A percentile compares a stretch with the other conserved stretches of the same genome.
These are phyloP conservation scores for Malaclemys terrapin DNA, from an alignment of 2,113 vertebrate genomes.

Conservation along the genomic window DNA sequence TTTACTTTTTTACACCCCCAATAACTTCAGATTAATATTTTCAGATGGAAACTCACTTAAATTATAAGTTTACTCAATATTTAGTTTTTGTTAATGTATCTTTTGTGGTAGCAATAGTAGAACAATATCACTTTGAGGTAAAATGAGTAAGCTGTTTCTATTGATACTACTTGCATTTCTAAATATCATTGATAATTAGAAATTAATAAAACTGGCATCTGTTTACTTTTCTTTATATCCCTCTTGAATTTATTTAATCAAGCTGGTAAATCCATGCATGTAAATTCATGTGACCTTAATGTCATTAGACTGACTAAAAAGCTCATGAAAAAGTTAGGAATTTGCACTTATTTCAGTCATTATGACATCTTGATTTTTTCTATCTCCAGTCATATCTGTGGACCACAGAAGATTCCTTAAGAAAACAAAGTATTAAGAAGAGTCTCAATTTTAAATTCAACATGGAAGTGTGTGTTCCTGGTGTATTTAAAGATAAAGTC, in stretches of 20 bases:
- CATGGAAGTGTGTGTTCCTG: background rate
- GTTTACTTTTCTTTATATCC: background rate
- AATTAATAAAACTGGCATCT: background rate
- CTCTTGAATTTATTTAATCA: background rate
- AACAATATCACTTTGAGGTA: background rate
- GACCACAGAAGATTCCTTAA: background rate
- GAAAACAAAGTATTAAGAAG: background rate
- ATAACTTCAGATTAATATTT: background rate
- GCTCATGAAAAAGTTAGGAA: background rate
- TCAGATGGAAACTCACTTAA: background rate
- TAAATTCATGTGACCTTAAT: background rate
- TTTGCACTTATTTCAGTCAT: background rate
- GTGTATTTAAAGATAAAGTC: background rate
- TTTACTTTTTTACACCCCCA: background rate
- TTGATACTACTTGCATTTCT: background rate
- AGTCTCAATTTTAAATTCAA: background rate
- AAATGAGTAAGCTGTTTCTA: background rate
- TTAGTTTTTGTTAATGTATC: background rate
- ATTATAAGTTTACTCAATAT: background rate
- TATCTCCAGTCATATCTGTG: background rate
- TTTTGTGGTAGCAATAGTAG: background rate
- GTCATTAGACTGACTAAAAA: background rate
- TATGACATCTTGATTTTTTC: background rate
- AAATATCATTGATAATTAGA: background rate
- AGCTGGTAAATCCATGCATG: background rate